Conservation (phyloP, 2,797 vertebrate genomes). For the Lutjanus campechanus region DNA sequence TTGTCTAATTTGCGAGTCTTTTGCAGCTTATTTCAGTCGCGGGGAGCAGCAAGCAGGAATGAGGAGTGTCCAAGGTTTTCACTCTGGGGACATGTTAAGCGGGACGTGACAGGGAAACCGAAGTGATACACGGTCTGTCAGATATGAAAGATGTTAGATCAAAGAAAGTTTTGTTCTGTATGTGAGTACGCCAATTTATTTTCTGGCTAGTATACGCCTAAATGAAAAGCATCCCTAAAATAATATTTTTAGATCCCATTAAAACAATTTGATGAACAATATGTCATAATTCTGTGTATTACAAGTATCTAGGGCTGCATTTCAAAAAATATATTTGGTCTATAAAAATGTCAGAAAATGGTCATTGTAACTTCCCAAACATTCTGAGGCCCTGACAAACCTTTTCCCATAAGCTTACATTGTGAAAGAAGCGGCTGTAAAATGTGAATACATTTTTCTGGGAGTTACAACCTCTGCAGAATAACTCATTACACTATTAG, state of each 20-base stretch:
- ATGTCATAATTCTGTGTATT: neutral
- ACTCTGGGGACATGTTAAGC: conserved; percentile 27
- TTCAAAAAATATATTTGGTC: neutral
- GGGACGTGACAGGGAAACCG: conserved; percentile 43
- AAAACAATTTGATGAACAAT: neutral
- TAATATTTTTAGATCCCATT: neutral
- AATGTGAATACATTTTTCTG: too few relatives aligned
- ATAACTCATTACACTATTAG: too few relatives aligned
- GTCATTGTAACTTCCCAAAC: neutral
- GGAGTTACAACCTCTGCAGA: too few relatives aligned
- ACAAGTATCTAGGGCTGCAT: neutral
- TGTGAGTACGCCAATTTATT: neutral
- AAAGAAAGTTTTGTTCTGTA: conserved; percentile 15
- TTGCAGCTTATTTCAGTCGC: conserved; percentile 32
- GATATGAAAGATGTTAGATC: conserved; percentile 28
- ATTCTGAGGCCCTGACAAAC: too few relatives aligned
- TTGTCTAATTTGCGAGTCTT: conserved; percentile 43
- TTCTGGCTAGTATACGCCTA: neutral
- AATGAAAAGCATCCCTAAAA: conserved; percentile 4
- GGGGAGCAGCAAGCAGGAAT: conserved; percentile 31
- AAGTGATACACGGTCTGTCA: conserved; percentile 21
- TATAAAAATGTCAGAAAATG: neutral
- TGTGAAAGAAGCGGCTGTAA: too few relatives aligned
- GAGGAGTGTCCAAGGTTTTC: conserved; percentile 32
- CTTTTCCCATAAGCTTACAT: too few relatives aligned